Percentiles rank a stretch among this genome's conserved stretches.
These are phyloP conservation scores for Morelia viridis DNA, from an alignment of 2,797 vertebrate genomes.

Conservation along the genomic window DNA sequence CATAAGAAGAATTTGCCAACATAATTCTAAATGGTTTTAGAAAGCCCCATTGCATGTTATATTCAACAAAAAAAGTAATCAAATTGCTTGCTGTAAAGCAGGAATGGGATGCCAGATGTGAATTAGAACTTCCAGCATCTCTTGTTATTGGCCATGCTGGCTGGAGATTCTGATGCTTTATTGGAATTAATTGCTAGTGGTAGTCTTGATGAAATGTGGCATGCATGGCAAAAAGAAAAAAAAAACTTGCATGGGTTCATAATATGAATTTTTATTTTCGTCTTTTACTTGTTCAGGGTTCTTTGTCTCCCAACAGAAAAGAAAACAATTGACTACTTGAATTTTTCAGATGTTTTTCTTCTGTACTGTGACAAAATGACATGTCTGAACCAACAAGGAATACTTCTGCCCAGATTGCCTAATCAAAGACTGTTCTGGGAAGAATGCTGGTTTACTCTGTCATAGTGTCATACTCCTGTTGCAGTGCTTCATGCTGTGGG, in stretches of 20 bases:
- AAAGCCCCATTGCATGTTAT: background rate
- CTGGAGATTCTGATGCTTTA: background rate
- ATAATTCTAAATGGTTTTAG: background rate
- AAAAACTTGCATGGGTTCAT: background rate
- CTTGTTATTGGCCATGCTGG: background rate
- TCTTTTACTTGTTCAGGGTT: background rate
- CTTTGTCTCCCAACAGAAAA: slow-evolving; percentile 47
- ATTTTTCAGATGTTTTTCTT: slow-evolving; percentile 68
- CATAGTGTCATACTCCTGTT: background rate
- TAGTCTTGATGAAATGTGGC: background rate
- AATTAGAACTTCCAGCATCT: background rate
- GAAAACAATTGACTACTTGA: slow-evolving; percentile 46
- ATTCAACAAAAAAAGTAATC: background rate
- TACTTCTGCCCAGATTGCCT: slow-evolving; percentile 54
- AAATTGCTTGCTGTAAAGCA: background rate
- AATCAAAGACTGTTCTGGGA: slow-evolving; percentile 45
- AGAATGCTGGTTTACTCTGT: background rate
- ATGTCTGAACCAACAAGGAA: slow-evolving; percentile 43
- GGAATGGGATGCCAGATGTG: background rate
- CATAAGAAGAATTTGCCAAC: background rate
- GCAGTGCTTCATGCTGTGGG: background rate
- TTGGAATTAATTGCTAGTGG: background rate
- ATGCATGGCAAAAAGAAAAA: background rate
- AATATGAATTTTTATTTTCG: background rate
- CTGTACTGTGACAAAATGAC: slow-evolving; percentile 61